Evolutionary conservation across 2,888 invertebrate species (phyloP).

Genomic region (Scelioninae gen. 1): DNA sequence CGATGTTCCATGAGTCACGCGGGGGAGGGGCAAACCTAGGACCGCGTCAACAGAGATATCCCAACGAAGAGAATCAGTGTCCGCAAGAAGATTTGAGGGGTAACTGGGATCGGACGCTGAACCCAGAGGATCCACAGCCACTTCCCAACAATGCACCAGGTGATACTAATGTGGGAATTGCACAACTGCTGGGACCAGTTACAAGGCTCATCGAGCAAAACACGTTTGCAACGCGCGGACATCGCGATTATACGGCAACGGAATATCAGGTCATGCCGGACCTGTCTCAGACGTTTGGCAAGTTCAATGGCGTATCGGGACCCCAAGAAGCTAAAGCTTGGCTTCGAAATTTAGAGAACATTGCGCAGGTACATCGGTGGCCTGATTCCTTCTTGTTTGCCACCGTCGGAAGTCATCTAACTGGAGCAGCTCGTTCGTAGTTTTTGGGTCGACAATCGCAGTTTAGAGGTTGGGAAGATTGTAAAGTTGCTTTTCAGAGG

Average conservation of each 20-base stretch:
- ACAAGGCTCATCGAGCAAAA: neutral
- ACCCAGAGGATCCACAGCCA: too few species aligned
- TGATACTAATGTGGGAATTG: too few species aligned
- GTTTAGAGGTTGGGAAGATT: neutral
- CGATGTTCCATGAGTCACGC: too few species aligned
- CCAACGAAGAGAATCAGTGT: too few species aligned
- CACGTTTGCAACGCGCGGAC: neutral
- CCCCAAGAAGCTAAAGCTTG: neutral
- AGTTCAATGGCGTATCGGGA: neutral
- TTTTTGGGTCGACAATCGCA: neutral
- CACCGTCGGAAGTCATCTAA: neutral
- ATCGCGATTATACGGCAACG: neutral
- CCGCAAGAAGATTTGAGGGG: too few species aligned
- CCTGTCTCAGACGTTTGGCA: neutral
- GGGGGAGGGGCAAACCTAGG: too few species aligned
- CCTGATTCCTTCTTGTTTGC: neutral
- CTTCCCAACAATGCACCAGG: too few species aligned
- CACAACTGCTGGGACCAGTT: neutral
- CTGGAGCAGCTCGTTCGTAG: neutral
- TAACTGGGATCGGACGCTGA: too few species aligned
- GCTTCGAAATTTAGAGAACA: neutral
- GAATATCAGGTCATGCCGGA: slow-evolving; percentile 9
- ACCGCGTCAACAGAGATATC: too few species aligned
- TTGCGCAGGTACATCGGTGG: neutral
- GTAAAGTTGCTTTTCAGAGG: neutral